Percentiles rank a stretch among this genome's conserved stretches.
Evolutionary conservation across 2,888 invertebrate species (phyloP).

Genomic region (Campopleginae sp.): DNA sequence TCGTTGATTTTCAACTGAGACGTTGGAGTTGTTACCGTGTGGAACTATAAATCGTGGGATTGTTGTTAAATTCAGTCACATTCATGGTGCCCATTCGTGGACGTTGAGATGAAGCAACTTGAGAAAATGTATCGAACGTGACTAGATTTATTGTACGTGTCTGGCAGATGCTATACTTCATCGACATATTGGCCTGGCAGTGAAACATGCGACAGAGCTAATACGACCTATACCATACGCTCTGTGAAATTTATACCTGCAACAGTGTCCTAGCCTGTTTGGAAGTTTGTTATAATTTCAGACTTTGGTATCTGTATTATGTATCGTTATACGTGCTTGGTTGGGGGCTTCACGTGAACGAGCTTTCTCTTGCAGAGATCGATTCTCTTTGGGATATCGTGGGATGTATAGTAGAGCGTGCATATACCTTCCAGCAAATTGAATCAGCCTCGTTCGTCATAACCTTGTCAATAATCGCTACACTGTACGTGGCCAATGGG

Average conservation of each 20-base stretch:
- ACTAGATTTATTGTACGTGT: slow-evolving; percentile 31
- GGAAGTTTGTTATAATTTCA: slow-evolving; percentile 45
- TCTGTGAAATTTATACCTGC: neutral
- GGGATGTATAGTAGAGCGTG: neutral
- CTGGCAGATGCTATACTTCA: slow-evolving; percentile 3
- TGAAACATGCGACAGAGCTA: slow-evolving; percentile 16
- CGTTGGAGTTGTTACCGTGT: neutral
- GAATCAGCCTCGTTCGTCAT: slow-evolving; percentile 50
- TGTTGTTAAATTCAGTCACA: neutral
- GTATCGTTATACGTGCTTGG: slow-evolving; percentile 21
- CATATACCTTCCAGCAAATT: slow-evolving; percentile 39
- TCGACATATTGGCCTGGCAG: slow-evolving; percentile 30
- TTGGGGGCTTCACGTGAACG: neutral
- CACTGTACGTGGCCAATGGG: slow-evolving; percentile 20
- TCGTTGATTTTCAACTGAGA: neutral
- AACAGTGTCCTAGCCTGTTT: neutral
- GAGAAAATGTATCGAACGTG: slow-evolving; percentile 5
- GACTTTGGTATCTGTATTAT: slow-evolving; percentile 44
- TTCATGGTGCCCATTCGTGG: slow-evolving; percentile 4
- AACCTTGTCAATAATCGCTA: slow-evolving; percentile 47
- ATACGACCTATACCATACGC: neutral
- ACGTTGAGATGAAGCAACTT: slow-evolving; percentile 15
- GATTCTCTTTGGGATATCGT: slow-evolving; percentile 25
- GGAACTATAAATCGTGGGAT: neutral
- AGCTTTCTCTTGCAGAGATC: slow-evolving; percentile 22